Evolutionary conservation across 2,797 vertebrate species (phyloP), one percentile per base, ranked within the genome.

Genomic region (Smutsia temminckii): DNA sequence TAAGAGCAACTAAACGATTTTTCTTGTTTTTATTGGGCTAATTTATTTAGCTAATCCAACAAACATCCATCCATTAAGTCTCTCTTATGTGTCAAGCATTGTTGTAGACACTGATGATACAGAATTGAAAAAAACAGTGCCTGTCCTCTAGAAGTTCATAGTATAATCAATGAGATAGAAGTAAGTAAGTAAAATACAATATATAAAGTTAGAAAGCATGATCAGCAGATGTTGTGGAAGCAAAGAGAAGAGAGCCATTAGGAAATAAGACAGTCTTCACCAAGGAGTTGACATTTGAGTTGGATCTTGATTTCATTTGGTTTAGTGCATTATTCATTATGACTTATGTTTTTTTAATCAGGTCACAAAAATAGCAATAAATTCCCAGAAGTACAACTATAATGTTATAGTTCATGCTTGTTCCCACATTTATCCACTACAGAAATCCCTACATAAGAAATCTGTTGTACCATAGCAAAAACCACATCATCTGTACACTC

Each of bases 241-340:
- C 69, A 78, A 94, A 92, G 34, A 74, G 17, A 72, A 91, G 55
- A 84, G 61, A 85, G 20, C 59, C 40, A 46, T 32, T 93, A 55
- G n/a, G 66, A 89, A 83, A 64, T 93, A 93, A 95, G n/a, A 46
- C 42, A 79, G 46, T 5, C 18, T 81, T 96, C 18, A 87, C 37
- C 51, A 89, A 80, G n/a, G 49, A 49, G 32, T 4, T 86, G 12
- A 69, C 32, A 14, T 93, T 92, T 90, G 51, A 88, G 20, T 85
- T 81, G 29, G 8, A 8, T 89, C 77, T 85, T 88, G 18, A 40
- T 59, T 94, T 94, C 64, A 34, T 78, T 78, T 87, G 63, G 46
- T 63, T 66, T 40, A 77, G 17, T 74, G 40, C 11, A 8, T 91
- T 84, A 72, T 81, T 95, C 42, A 84, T 91, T 66, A n/a, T 74